Percentiles rank a stretch among this genome's conserved stretches.
Conservation (phyloP, 2,888 invertebrate species). For the Andrena marginata region DNA sequence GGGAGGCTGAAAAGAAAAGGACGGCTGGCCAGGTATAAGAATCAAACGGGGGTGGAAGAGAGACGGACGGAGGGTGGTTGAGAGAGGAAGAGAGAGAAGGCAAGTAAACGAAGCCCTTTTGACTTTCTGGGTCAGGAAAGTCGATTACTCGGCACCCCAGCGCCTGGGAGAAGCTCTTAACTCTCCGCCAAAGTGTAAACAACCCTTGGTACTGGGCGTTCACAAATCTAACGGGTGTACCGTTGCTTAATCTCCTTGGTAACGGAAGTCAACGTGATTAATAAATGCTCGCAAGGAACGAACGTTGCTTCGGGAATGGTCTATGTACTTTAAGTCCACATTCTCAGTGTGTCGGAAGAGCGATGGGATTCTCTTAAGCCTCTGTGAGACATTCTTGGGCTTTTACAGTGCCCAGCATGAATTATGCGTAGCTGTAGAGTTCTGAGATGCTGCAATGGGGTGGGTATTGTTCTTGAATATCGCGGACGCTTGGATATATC, state of each 20-base stretch:
- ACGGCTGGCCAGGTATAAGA: constrained; percentile 49
- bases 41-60: constrained; percentile 25
- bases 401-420: too few species aligned
- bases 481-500: too few species aligned
- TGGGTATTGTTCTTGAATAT: too few species aligned
- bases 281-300: not conserved
- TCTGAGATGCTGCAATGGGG: too few species aligned
- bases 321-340: not conserved
- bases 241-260: constrained; percentile 11
- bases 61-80: constrained; percentile 7
- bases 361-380: not conserved
- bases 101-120: constrained; percentile 69
- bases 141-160: constrained; percentile 73
- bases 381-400: too few species aligned
- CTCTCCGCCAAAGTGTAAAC: constrained; percentile 75
- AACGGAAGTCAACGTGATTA: not conserved
- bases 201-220: constrained; percentile 59
- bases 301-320: not conserved
- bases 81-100: constrained; percentile 48
- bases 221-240: constrained; percentile 60
- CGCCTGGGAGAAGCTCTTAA: constrained; percentile 72
- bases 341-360: not conserved
- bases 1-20: constrained; percentile 10
- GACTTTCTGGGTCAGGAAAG: constrained; percentile 75
- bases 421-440: too few species aligned